Evolutionary conservation across 1,140 invertebrate genomes (phyloP), one percentile per base, ranked within the genome.

Genomic region (Brachionus plicatilis): DNA sequence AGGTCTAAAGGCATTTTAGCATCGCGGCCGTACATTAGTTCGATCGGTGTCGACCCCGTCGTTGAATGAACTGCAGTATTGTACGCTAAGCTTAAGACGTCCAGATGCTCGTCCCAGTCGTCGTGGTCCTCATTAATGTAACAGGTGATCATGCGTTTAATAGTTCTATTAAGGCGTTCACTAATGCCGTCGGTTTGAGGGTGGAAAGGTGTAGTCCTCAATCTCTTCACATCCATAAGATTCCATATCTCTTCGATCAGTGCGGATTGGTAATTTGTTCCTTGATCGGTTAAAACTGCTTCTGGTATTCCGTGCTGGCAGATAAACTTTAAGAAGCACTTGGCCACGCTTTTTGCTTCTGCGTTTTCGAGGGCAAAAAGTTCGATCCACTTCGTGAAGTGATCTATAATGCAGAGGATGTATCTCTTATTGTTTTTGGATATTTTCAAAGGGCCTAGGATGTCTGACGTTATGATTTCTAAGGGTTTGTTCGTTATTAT

Each of bases 221-320:
- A 45, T 47, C 86, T 85, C 20, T 86, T 53, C 14, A 87, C 84
- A 24, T 79, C 41, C n/a, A 82, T 70, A 0, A 85, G 20, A 24
- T 72, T 53, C 53, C 87, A 87, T 11, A 86, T 47, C 75, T 87
- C 86, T 4, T 79, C 37, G 14, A 86, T 70, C 5, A 87, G 50
- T 3, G 43, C 5, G 53, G 75, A 68, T 60, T 86, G 79, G 56
- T 86, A 86, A 29, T 86, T 85, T 9, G 82, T 27, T 14, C 88
- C 89, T 84, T 88, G 87, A 82, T 90, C 88, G 0, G 88, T 84
- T 37, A 88, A 86, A 9, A 90, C 85, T 37, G 87, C 78, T 9
- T 86, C 41, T 3, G 89, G 89, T 1, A 88, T 85, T 7, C 90
- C 90, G 85, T 87, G 88, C 9, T 87, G 83, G 56, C 84, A 86